phyloP scores from a whole-genome alignment of 2,113 vertebrate species.

The Pithys albifrons region DNA sequence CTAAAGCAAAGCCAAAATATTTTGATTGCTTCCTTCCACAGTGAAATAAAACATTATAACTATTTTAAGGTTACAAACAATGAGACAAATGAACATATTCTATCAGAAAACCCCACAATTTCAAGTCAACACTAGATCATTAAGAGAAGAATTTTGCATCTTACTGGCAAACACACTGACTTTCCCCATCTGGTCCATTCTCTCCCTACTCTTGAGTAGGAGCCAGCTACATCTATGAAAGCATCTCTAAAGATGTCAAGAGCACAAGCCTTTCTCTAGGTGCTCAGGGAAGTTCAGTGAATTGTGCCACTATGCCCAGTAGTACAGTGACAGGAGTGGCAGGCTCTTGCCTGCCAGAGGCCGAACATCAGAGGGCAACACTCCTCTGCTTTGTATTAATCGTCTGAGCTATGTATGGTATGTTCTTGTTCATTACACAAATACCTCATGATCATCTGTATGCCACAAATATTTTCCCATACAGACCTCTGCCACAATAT shows the following conservation, averaged over 20 bases:
- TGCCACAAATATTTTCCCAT: conserved; percentile 37
- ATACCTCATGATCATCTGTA: not conserved
- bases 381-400: not conserved
- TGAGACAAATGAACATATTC: not conserved
- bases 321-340: not conserved
- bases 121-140: not conserved
- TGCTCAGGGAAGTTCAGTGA: not conserved
- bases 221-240: not conserved
- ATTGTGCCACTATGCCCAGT: not conserved
- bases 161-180: conserved; percentile 3
- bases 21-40: conserved; percentile 4
- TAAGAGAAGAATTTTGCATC: conserved; percentile 14
- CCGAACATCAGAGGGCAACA: not conserved
- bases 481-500: not conserved
- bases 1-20: conserved; percentile 3
- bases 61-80: conserved; percentile 14
- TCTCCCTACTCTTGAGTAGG: not conserved
- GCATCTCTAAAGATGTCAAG: not conserved
- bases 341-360: not conserved
- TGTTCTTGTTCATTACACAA: not conserved
- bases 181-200: conserved; percentile 23
- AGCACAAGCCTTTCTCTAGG: not conserved
- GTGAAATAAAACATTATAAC: not conserved
- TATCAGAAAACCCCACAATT: not conserved
- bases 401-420: not conserved